Conservation (phyloP, 2,113 vertebrate genomes). For the Octodon degus region DNA sequence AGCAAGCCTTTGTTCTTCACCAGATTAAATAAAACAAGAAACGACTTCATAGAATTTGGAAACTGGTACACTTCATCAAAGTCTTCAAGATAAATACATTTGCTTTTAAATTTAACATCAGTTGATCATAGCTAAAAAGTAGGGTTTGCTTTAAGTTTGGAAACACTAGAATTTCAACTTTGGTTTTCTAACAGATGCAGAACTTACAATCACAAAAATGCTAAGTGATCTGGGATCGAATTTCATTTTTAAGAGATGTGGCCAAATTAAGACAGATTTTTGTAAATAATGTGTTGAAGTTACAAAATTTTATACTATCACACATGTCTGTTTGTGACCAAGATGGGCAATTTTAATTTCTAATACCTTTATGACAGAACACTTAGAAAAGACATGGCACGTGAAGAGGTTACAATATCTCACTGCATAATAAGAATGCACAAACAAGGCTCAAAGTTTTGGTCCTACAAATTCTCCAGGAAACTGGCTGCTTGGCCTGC, state of each 20-base stretch:
- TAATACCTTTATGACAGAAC: not conserved
- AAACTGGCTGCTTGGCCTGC: not conserved
- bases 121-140: not conserved
- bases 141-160: not conserved
- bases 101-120: slow-evolving; percentile 39
- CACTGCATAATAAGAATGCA: not conserved
- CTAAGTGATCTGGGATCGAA: not conserved
- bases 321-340: not conserved
- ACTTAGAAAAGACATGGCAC: not conserved
- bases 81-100: slow-evolving; percentile 15
- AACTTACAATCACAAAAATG: not conserved
- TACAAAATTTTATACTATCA: not conserved
- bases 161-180: not conserved
- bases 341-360: slow-evolving; percentile 11
- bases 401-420: not conserved
- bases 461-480: not conserved
- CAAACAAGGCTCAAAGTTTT: not conserved
- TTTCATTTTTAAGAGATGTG: not conserved
- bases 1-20: not conserved
- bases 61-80: not conserved
- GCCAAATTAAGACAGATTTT: not conserved
- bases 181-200: not conserved
- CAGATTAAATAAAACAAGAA: not conserved
- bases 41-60: not conserved
- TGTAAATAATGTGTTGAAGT: not conserved